Percentiles rank a stretch among this genome's conserved stretches.
Conservation (phyloP, 2,888 invertebrate genomes). For the Drosophila neonasuta region DNA sequence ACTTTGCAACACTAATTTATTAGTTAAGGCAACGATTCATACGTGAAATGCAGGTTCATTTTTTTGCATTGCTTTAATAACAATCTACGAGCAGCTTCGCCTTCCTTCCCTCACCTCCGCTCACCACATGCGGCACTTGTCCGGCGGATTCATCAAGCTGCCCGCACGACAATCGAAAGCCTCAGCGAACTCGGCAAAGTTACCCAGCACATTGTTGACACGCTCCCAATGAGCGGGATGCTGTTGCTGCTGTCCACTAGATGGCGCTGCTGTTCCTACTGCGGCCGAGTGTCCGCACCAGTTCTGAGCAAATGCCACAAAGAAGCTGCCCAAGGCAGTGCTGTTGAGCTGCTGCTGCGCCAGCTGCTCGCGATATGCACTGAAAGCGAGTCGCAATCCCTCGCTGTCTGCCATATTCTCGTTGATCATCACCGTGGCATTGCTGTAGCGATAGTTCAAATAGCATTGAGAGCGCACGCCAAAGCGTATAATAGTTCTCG, state of each 20-base stretch:
- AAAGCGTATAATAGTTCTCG: conserved; percentile 74
- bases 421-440: conserved; percentile 71
- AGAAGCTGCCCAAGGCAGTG: conserved; percentile 55
- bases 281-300: conserved; percentile 72
- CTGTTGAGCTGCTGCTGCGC: not conserved
- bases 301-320: conserved; percentile 78
- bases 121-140: conserved; percentile 80
- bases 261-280: not conserved
- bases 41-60: too few relatives aligned
- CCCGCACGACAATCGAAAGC: conserved; percentile 64
- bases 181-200: conserved; percentile 75
- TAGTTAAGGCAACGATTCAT: too few relatives aligned
- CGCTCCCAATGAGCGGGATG: conserved; percentile 74
- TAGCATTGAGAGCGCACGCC: conserved; percentile 74
- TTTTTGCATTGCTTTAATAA: too few relatives aligned
- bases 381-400: conserved; percentile 75
- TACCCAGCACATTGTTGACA: conserved; percentile 78
- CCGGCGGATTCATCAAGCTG: conserved; percentile 71
- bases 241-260: conserved; percentile 14
- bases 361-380: conserved; percentile 47
- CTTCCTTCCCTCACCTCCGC: too few relatives aligned
- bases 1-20: too few relatives aligned
- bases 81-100: too few relatives aligned
- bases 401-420: conserved; percentile 80
- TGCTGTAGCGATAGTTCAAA: conserved; percentile 63